phyloP scores from a whole-genome alignment of 2,888 invertebrate genomes.

The Hypolimnas misippus region DNA sequence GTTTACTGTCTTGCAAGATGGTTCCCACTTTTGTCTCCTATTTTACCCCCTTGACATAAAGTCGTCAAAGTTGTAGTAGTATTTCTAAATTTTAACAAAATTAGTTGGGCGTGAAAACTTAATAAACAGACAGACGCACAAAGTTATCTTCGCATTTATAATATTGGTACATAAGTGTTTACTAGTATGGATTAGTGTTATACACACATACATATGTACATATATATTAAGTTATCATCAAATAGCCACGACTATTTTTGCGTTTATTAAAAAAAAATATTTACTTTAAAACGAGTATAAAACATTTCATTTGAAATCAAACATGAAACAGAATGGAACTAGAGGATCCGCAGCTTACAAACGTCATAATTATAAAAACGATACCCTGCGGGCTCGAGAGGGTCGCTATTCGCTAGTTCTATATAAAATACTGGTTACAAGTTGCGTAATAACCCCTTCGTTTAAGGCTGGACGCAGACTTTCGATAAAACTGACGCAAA shows the following conservation, averaged over 20 bases:
- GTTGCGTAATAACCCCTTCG: slow-evolving; percentile 35
- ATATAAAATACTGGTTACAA: slow-evolving; percentile 38
- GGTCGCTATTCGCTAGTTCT: slow-evolving; percentile 30
- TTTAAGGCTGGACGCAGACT: slow-evolving; percentile 15
- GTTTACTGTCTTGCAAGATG: too few relatives aligned
- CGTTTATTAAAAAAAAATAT: background rate
- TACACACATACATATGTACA: too few relatives aligned
- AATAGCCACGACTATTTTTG: background rate
- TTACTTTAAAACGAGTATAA: background rate
- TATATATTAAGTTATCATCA: too few relatives aligned
- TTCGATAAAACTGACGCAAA: background rate
- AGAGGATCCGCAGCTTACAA: slow-evolving; percentile 35
- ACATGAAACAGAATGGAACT: slow-evolving; percentile 24
- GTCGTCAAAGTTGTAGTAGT: too few relatives aligned
- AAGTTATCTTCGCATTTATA: too few relatives aligned
- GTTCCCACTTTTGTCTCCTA: too few relatives aligned
- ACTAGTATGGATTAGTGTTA: too few relatives aligned
- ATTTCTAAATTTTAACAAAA: too few relatives aligned
- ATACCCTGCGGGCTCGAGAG: slow-evolving; percentile 36
- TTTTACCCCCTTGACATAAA: too few relatives aligned
- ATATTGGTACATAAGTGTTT: too few relatives aligned
- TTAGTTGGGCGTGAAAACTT: too few relatives aligned
- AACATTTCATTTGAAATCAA: slow-evolving; percentile 30
- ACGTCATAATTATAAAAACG: slow-evolving; percentile 45
- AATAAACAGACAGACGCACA: too few relatives aligned